Evolutionary conservation across 2,888 invertebrate species (phyloP), one percentile per base, ranked within the genome.

Genomic region (Parnassius smintheus): DNA sequence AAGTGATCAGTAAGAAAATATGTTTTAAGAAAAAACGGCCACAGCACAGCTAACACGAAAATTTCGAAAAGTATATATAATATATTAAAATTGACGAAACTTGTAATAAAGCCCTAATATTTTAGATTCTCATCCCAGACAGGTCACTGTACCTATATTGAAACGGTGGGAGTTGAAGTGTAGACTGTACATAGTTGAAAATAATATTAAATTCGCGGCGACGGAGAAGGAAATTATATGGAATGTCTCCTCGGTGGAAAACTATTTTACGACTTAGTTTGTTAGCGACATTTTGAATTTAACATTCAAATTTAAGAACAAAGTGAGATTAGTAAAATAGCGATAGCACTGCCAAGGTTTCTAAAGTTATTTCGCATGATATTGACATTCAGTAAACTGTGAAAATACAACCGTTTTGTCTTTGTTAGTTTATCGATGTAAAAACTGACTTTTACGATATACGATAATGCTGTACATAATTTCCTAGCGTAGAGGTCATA

Each of bases 181-280:
- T 48, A 64, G 41, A 60, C 45, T 52, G 51, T 56, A 60, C 53
- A 54, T 49, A 57, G 56, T 56, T 60, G 49, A 50, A 60, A 61
- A 56, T 56, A 64, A 56, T 64, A 64, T 48, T 55, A 56, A 52
- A 64, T 56, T 35, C 41, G 49, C 49, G 10, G 56, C 60, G 57
- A 60, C 64, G 52, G 52, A 59, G 56, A 53, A 60, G 60, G 60
- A 60, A 53, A 60, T 60, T 64, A 64, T 64, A 49, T 60, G 60
- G 42, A 57, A 64, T 41, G 53, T 60, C 64, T 59, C 51, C 46
- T 59, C 55, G 59, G 57, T 60, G 57, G 60, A 57, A 64, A 64
- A 64, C 57, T 64, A 64, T 60, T 64, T 60, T 57, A 64, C 49
- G 55, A 57, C 51, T 56, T 49, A 60, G 42, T 64, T 64, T 56